Conservation (phyloP, 2,888 invertebrate species). For the Phorcus lineatus region DNA sequence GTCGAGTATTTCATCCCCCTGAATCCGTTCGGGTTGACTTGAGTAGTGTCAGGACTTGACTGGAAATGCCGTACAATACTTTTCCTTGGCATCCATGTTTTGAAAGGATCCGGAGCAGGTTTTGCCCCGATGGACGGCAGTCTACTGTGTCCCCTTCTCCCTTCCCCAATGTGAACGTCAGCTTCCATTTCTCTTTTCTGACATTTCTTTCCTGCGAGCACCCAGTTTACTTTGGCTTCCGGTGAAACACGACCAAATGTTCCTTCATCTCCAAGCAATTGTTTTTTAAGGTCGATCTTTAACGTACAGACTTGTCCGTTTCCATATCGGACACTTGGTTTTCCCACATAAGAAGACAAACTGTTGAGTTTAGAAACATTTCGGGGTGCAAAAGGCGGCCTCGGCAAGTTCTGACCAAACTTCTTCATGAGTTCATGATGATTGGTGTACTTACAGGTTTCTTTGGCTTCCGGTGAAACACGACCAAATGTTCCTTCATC, state of each 20-base stretch:
- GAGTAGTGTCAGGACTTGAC: no score
- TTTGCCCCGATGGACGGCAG: neutral
- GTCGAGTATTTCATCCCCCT: no score
- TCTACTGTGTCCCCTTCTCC: neutral
- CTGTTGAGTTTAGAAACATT: neutral
- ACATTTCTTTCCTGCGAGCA: neutral
- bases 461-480: neutral
- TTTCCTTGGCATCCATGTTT: neutral
- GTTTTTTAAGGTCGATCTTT: neutral
- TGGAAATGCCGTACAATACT: neutral
- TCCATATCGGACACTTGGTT: neutral
- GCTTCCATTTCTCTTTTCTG: neutral
- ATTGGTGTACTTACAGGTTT: neutral
- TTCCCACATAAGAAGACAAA: neutral
- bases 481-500: neutral
- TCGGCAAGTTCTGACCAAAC: neutral
- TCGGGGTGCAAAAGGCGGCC: neutral
- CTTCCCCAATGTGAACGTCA: neutral
- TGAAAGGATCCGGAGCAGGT: neutral
- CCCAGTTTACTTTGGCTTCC: neutral
- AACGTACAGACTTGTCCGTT: neutral
- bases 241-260: neutral
- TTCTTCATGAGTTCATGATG: neutral
- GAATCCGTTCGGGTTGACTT: no score
- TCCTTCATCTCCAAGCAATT: neutral